Evolutionary conservation across 2,113 vertebrate genomes (phyloP).

Genomic region (Scolopax mira): DNA sequence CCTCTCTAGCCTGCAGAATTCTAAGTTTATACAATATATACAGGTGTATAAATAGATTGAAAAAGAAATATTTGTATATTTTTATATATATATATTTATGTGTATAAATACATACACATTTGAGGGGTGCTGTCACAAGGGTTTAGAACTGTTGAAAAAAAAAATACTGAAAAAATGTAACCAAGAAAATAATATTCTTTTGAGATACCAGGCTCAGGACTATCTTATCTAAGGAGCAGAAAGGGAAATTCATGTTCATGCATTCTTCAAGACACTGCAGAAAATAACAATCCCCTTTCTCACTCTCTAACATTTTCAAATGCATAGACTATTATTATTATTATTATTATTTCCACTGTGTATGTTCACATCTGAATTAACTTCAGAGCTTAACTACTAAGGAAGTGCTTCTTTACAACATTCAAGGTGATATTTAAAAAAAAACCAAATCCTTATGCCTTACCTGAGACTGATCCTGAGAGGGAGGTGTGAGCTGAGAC

Average conservation of each 20-base stretch:
- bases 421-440: background rate
- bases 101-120: background rate
- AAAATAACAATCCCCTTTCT: background rate
- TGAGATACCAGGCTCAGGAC: background rate
- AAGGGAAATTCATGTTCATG: background rate
- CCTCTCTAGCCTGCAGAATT: background rate
- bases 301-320: background rate
- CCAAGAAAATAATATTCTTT: background rate
- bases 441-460: background rate
- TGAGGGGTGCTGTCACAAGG: background rate
- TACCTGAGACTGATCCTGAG: conserved; percentile 98
- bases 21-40: background rate
- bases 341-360: background rate
- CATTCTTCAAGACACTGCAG: background rate
- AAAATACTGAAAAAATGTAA: background rate
- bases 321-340: fast-evolving
- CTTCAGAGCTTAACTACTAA: background rate
- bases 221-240: background rate
- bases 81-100: too few species aligned
- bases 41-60: too few species aligned
- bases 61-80: too few species aligned
- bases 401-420: background rate
- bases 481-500: conserved; percentile 92
- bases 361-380: background rate
- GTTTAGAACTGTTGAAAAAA: background rate